These are phyloP conservation scores for Onychomys leucogaster DNA, from an alignment of 2,797 vertebrate genomes.

Conservation along the genomic window DNA sequence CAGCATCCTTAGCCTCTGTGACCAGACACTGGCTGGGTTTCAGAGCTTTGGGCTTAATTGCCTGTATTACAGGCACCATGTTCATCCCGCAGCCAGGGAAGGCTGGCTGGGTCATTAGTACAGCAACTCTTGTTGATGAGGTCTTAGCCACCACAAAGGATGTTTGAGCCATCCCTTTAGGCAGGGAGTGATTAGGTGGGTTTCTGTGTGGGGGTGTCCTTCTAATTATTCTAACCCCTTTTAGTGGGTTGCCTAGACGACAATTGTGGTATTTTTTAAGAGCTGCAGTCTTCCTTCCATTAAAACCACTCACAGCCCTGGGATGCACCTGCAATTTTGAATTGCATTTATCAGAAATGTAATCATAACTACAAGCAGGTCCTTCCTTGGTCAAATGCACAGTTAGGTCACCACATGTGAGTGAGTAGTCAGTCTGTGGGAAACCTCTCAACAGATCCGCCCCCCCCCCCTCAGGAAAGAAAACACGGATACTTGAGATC, in stretches of 20 bases:
- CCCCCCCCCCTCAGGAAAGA: neutral
- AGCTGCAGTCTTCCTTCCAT: constrained; percentile 41
- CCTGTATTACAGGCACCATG: constrained; percentile 38
- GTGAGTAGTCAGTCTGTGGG: neutral
- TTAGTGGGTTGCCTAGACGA: constrained; percentile 11
- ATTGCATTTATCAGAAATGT: constrained; percentile 7
- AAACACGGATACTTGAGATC: constrained; percentile 13
- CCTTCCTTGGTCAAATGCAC: constrained; percentile 26
- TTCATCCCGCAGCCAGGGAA: constrained; percentile 15
- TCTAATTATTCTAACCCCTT: constrained; percentile 70
- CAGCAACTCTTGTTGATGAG: constrained; percentile 57
- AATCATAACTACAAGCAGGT: neutral
- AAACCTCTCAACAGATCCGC: constrained; percentile 39
- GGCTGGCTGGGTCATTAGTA: constrained; percentile 16
- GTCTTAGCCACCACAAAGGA: constrained; percentile 46
- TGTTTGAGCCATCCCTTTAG: constrained; percentile 19
- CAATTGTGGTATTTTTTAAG: constrained; percentile 42
- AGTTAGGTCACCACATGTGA: constrained; percentile 32
- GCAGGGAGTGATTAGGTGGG: constrained; percentile 50
- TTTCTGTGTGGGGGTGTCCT: constrained; percentile 50
- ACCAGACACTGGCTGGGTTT: constrained; percentile 20
- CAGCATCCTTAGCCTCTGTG: constrained; percentile 32
- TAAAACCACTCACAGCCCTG: constrained; percentile 4
- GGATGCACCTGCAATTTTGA: constrained; percentile 4
- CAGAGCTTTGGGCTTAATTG: constrained; percentile 62